phyloP scores from a whole-genome alignment of 2,113 vertebrate species.

The Stigmatopora nigra region DNA sequence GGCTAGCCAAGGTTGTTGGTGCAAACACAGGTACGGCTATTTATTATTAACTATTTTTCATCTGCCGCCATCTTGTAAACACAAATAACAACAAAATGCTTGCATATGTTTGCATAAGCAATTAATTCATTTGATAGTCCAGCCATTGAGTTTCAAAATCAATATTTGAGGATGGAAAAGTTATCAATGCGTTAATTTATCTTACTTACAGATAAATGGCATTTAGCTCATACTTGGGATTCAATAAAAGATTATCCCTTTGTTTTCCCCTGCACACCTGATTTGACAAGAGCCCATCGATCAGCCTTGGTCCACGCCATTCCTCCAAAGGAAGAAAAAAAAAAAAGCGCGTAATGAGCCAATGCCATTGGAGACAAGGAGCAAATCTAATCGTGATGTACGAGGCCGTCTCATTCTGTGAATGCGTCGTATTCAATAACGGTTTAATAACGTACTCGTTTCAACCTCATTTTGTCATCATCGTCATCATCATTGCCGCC shows the following conservation, averaged over 20 bases:
- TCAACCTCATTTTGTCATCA: slow-evolving; percentile 37
- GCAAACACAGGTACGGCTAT: slow-evolving; percentile 65
- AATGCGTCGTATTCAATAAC: slow-evolving; percentile 20
- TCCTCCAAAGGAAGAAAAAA: slow-evolving; percentile 27
- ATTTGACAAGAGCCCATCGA: slow-evolving; percentile 50
- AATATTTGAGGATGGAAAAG: too few species aligned
- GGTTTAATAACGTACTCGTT: slow-evolving; percentile 35
- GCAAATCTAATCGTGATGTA: slow-evolving; percentile 50
- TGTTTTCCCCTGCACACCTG: slow-evolving; percentile 45
- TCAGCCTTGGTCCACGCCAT: slow-evolving; percentile 46
- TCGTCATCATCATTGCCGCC: slow-evolving; percentile 29
- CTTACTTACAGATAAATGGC: not conserved
- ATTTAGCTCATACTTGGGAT: slow-evolving; percentile 18
- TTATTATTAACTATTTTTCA: not conserved
- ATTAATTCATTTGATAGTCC: too few species aligned
- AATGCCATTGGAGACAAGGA: slow-evolving; percentile 41
- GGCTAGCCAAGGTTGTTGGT: slow-evolving; percentile 71
- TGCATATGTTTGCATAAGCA: too few species aligned
- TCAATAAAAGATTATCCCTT: slow-evolving; percentile 10
- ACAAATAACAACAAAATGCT: too few species aligned
- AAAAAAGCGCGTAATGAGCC: slow-evolving; percentile 30
- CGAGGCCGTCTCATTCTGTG: slow-evolving; percentile 31
- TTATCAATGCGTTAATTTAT: too few species aligned
- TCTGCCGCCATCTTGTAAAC: too few species aligned
- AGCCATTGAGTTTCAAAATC: too few species aligned